Evolutionary conservation across 1,140 invertebrate species (phyloP), one percentile per base, ranked within the genome.

Genomic region (Melanaphis sacchari): DNA sequence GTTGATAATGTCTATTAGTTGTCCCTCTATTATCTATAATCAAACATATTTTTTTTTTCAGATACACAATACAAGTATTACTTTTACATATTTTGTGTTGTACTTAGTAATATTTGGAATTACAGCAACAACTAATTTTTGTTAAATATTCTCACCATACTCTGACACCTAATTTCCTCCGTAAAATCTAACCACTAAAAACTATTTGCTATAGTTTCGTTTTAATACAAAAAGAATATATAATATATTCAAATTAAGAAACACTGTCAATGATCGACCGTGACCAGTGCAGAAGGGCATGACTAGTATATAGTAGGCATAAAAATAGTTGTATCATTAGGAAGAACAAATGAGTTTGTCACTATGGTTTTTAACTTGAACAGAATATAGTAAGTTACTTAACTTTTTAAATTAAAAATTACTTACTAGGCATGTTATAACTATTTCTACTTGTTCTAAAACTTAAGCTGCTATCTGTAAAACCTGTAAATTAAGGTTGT

Each of bases 1-100:
- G 84, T 93, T 93, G 91, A 84, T 82, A 52, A 15, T 90, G 88
- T 85, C 91, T 93, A 54, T 93, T 38, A 93, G 76, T 92, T 36
- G 76, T n/a, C 40, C 91, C 81, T 84, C 91, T 92, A 52, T 40
- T 38, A 89, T 9, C 88, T 89, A 89, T 26, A 54, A 89, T 26
- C 46, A 89, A 54, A 52, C 15, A 46, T 15, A 15, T 46, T 18
- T 46, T 46, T 46, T 46, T 46, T 15, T 46, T 1, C 15, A 46
- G 9, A 46, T 46, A 46, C 11, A 46, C 15, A 21, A 22, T 5
- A 7, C 1, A 38, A 40, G 18, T 82, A 7, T 40, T 82, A 22
- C 6, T 22, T 3, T 59, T 26, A 59, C 24, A 59, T 59, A 8
- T 59, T 54, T 59, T 31, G 24, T 59, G 11, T 76, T 76, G 15